Conservation (phyloP, 2,888 invertebrate species). For the Nasonia oneida region DNA sequence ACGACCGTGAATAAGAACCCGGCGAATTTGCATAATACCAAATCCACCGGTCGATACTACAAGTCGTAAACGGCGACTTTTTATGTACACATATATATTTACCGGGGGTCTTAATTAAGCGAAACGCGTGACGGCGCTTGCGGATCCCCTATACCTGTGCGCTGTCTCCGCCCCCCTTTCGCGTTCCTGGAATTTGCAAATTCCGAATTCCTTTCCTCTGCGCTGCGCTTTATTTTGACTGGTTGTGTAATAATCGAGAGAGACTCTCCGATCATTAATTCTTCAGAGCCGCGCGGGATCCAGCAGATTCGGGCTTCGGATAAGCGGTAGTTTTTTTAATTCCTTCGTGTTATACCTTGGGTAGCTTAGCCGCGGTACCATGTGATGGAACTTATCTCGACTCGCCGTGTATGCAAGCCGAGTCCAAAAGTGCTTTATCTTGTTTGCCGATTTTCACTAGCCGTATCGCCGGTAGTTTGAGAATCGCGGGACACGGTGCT, state of each 20-base stretch:
- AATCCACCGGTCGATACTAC: slow-evolving; percentile 38
- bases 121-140: not conserved
- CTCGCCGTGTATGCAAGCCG: not conserved
- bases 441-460: not conserved
- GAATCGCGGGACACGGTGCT: not conserved
- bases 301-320: not conserved
- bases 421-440: not conserved
- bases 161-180: not conserved
- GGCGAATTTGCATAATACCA: slow-evolving; percentile 51
- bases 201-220: slow-evolving; percentile 19
- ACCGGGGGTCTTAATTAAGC: slow-evolving; percentile 48
- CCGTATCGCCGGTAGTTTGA: not conserved
- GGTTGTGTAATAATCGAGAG: slow-evolving; percentile 33
- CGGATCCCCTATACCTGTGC: not conserved
- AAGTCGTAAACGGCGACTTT: slow-evolving; percentile 51
- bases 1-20: slow-evolving; percentile 28
- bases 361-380: too few species aligned
- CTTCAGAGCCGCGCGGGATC: not conserved
- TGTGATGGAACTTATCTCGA: too few species aligned
- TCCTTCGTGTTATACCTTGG: not conserved
- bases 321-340: not conserved
- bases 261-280: not conserved
- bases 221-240: slow-evolving; percentile 13
- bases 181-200: slow-evolving; percentile 41
- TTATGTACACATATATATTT: not conserved